Evolutionary conservation across 2,113 vertebrate species (phyloP).

Genomic region (Gnathonemus longibarbis): DNA sequence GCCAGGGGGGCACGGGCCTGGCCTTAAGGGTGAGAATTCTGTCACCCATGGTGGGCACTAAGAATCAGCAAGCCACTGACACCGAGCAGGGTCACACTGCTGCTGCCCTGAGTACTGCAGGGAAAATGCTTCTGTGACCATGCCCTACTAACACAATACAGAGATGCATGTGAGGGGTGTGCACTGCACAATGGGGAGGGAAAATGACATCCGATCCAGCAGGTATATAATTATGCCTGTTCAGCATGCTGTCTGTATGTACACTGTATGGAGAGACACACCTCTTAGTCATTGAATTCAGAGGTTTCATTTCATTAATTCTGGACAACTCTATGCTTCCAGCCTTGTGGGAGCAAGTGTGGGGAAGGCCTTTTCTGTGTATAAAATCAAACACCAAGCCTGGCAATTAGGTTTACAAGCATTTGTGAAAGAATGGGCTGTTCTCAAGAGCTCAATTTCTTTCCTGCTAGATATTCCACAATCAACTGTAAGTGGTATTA

Average conservation of each 20-base stretch:
- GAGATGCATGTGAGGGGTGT: neutral
- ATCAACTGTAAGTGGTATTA: too few species aligned
- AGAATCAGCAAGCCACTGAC: conserved; percentile 18
- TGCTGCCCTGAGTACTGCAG: neutral
- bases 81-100: neutral
- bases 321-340: too few species aligned
- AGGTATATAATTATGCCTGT: neutral
- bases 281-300: neutral
- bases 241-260: neutral
- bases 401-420: neutral
- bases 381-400: neutral
- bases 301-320: neutral
- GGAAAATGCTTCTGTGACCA: neutral
- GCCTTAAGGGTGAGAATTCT: conserved; percentile 18
- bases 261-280: neutral
- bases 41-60: conserved; percentile 27
- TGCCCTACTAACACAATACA: neutral
- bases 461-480: too few species aligned
- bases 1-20: conserved; percentile 19
- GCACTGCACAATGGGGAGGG: neutral
- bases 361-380: neutral
- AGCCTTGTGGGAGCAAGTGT: too few species aligned
- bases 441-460: neutral
- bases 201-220: too few species aligned
- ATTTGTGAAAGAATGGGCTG: neutral